These are phyloP conservation scores for Biston stratarius DNA, from an alignment of 2,888 invertebrate genomes.

Conservation along the genomic window DNA sequence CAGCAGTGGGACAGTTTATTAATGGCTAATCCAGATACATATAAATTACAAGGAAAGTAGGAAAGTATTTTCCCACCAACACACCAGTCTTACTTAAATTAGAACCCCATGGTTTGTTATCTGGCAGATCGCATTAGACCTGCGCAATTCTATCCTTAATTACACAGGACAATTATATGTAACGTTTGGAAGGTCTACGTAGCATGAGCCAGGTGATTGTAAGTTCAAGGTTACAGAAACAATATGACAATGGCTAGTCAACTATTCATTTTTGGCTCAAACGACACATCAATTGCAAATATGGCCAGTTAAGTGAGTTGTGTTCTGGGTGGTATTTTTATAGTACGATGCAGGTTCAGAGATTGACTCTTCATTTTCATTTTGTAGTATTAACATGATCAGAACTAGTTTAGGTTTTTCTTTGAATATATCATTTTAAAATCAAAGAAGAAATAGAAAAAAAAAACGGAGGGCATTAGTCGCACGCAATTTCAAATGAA, in stretches of 20 bases:
- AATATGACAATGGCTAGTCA: conserved; percentile 51
- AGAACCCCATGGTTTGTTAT: conserved; percentile 23
- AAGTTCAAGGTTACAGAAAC: conserved; percentile 44
- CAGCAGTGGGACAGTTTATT: too few species aligned
- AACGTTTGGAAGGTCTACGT: conserved; percentile 15
- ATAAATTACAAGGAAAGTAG: too few species aligned
- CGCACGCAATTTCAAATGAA: too few species aligned
- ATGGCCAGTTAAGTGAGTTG: conserved; percentile 39
- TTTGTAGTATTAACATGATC: too few species aligned
- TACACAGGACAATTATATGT: conserved; percentile 30
- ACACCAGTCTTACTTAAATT: conserved; percentile 8
- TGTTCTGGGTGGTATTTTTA: conserved; percentile 11
- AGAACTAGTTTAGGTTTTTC: too few species aligned
- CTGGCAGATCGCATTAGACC: conserved; percentile 33
- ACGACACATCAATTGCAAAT: conserved; percentile 30
- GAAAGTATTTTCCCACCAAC: conserved; percentile 1
- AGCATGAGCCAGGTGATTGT: conserved; percentile 14
- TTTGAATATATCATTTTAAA: too few species aligned
- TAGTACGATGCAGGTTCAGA: not conserved
- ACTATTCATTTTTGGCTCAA: conserved; percentile 46
- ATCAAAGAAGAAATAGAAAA: too few species aligned
- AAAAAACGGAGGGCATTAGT: too few species aligned
- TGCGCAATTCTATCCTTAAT: conserved; percentile 29
- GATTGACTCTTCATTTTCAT: too few species aligned
- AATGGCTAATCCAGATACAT: too few species aligned